phyloP scores from a whole-genome alignment of 2,797 vertebrate species.

The Potorous gilbertii region DNA sequence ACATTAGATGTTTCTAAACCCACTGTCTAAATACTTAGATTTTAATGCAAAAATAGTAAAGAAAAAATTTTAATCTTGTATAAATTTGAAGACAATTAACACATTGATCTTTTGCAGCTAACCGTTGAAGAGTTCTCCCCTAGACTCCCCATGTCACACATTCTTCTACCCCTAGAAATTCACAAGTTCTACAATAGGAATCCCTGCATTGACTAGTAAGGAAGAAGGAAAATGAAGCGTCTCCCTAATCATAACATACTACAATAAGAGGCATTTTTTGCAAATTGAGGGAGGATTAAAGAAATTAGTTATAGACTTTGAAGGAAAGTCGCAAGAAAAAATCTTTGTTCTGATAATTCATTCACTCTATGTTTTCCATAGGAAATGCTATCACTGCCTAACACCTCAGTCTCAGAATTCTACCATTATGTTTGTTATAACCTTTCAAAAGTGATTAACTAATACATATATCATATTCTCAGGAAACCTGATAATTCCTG shows the following conservation, averaged over 20 bases:
- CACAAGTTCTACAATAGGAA: background rate
- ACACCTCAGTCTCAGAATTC: background rate
- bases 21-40: background rate
- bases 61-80: background rate
- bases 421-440: background rate
- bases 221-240: background rate
- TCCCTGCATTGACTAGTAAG: background rate
- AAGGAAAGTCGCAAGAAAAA: background rate
- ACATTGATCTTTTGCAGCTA: background rate
- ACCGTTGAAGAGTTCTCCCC: background rate
- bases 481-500: background rate
- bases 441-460: background rate
- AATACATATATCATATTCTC: background rate
- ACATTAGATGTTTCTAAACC: background rate
- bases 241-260: background rate
- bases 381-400: background rate
- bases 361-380: background rate
- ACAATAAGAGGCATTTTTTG: background rate
- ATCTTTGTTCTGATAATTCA: background rate
- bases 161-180: background rate
- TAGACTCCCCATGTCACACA: background rate
- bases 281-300: background rate
- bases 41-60: background rate
- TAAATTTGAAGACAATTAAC: background rate
- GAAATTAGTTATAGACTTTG: background rate